Evolutionary conservation across 2,113 vertebrate genomes (phyloP).

Genomic region (Brachypteracias leptosomus): DNA sequence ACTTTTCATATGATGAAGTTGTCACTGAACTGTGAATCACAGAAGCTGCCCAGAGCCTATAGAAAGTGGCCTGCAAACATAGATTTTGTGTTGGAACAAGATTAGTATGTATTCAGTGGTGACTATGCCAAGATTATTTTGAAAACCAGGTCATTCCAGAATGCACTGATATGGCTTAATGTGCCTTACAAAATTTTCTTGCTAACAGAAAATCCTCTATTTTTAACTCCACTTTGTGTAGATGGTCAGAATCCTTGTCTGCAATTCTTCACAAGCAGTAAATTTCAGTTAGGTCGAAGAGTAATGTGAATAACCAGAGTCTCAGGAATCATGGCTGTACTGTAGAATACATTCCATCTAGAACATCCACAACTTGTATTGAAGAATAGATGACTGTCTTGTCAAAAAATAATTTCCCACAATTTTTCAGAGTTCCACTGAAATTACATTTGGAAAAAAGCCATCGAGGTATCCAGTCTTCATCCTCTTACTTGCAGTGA

Average conservation of each 20-base stretch:
- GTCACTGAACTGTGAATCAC: neutral
- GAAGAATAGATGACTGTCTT: neutral
- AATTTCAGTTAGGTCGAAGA: neutral
- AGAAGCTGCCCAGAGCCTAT: neutral
- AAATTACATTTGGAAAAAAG: neutral
- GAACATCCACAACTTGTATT: neutral
- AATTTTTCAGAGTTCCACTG: neutral
- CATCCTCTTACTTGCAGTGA: neutral
- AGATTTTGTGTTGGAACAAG: neutral
- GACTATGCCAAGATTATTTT: neutral
- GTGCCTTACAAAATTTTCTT: neutral
- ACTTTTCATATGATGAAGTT: neutral
- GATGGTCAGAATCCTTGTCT: neutral
- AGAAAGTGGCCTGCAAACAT: neutral
- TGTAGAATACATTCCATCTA: neutral
- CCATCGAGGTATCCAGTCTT: neutral
- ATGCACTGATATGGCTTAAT: neutral
- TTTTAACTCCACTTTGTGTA: neutral
- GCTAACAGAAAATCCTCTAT: neutral
- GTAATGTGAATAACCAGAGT: neutral
- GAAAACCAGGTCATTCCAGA: neutral
- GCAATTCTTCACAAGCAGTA: neutral
- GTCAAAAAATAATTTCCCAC: neutral
- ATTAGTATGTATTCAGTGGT: neutral
- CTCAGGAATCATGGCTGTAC: neutral